Evolutionary conservation across 2,888 invertebrate species (phyloP).

Genomic region (Philereme vetulata): DNA sequence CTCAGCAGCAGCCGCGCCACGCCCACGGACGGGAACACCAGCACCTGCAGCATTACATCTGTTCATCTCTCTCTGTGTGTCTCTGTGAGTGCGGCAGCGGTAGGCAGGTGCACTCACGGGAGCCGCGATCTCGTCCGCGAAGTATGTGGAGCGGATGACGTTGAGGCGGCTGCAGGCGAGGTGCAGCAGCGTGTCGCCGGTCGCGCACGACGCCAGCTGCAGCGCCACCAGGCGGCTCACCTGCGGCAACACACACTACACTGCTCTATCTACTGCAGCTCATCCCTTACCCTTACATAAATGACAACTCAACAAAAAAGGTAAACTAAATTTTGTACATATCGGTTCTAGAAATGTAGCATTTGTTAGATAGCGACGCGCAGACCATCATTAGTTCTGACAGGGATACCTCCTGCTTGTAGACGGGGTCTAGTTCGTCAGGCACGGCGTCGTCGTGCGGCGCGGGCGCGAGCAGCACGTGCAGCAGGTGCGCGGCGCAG

Average conservation of each 20-base stretch:
- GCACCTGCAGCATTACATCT: slow-evolving; percentile 72
- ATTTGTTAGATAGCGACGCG: too few relatives aligned
- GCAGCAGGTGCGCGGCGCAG: slow-evolving; percentile 90
- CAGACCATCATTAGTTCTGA: too few relatives aligned
- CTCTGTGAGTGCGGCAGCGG: background rate
- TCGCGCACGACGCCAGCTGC: slow-evolving; percentile 87
- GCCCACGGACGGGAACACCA: slow-evolving; percentile 87
- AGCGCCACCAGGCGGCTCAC: slow-evolving; percentile 74
- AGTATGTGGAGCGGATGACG: slow-evolving; percentile 90
- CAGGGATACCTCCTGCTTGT: background rate
- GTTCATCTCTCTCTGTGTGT: too few relatives aligned
- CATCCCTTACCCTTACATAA: too few relatives aligned
- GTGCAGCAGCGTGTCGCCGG: slow-evolving; percentile 93
- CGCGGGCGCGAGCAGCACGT: slow-evolving; percentile 85
- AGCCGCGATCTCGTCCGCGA: slow-evolving; percentile 54
- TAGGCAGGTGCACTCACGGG: background rate
- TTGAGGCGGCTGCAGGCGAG: slow-evolving; percentile 90
- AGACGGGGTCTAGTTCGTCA: slow-evolving; percentile 38
- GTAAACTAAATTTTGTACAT: too few relatives aligned
- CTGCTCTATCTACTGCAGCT: background rate
- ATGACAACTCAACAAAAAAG: too few relatives aligned
- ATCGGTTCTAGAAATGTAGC: too few relatives aligned
- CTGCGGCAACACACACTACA: background rate
- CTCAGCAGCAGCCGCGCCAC: slow-evolving; percentile 89
- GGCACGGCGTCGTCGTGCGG: slow-evolving; percentile 63